Evolutionary conservation across 2,113 vertebrate genomes (phyloP), one percentile per base, ranked within the genome.

Genomic region (Trogon surrucura): DNA sequence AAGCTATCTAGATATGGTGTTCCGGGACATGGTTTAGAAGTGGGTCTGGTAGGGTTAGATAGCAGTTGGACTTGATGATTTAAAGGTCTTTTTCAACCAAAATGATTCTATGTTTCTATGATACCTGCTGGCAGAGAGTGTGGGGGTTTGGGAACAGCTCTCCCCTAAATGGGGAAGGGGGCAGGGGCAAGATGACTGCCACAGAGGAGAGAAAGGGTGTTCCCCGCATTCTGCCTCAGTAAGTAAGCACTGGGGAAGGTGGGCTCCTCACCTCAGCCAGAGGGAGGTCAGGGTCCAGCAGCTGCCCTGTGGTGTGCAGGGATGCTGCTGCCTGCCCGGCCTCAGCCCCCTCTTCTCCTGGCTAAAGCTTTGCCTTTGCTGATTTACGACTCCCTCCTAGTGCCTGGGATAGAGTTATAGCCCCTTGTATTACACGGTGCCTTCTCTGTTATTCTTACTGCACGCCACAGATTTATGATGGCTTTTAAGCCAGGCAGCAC

Each of bases 381-480:
- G 95, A 97, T 96, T 97, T 96, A 96, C 7, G 0, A 67, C 83
- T 57, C 73, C 45, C 56, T 34, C 13, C 1, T 1, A 91, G 78
- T n/a, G 81, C 90, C 70, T 75, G 75, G 29, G 91, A 83, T 83
- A 67, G 91, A 94, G 80, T 94, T 92, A 61, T 47, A 65, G 80
- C 15, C 19, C 82, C 80, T 64, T 89, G 60, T 85, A 57, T 86
- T 94, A 78, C 91, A 67, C 4, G 9, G 48, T 85, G 85, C 93
- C 90, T 90, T 93, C 95, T 85, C 94, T 95, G 89, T 97, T 96
- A 91, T 73, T 93, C 93, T 79, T 90, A 26, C 79, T 58, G 72
- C 85, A 70, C 20, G 0, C 86, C 66, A 29, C 51, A 93, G 93
- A 97, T 97, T 96, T 97, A 96, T 65, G 95, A 10, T 0, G 2